Conservation (phyloP, 2,888 invertebrate species). For the Eledona agricola region DNA sequence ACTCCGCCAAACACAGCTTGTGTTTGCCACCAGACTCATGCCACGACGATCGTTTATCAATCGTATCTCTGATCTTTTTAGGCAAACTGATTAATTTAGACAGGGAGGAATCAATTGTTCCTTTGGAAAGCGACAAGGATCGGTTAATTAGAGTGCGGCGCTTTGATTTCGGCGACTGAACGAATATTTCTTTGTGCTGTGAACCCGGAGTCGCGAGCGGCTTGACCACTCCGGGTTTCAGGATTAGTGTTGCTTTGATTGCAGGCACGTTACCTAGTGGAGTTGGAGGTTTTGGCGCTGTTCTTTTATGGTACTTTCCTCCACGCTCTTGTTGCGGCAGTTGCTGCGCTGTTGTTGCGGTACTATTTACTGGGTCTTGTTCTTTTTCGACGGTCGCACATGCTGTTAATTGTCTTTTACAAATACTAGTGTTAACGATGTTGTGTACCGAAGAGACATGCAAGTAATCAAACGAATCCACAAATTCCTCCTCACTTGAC, state of each 20-base stretch:
- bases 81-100: conserved; percentile 65
- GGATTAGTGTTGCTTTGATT: conserved; percentile 64
- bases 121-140: conserved; percentile 34
- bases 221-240: conserved; percentile 63
- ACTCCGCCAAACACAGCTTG: conserved; percentile 29
- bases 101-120: conserved; percentile 40
- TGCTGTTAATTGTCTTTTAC: conserved; percentile 47
- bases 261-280: conserved; percentile 42
- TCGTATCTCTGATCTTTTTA: conserved; percentile 64
- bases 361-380: neutral
- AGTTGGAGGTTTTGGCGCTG: conserved; percentile 63
- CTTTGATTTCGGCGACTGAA: conserved; percentile 55
- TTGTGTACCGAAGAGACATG: conserved; percentile 45
- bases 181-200: conserved; percentile 51
- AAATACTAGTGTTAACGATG: conserved; percentile 25
- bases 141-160: conserved; percentile 41
- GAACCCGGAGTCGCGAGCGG: conserved; percentile 45
- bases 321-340: no score
- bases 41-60: conserved; percentile 51
- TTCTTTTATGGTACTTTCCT: conserved; percentile 66
- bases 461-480: conserved; percentile 53
- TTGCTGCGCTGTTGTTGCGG: no score
- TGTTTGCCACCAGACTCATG: conserved; percentile 41
- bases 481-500: conserved; percentile 59
- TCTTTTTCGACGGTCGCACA: conserved; percentile 34